phyloP scores from a whole-genome alignment of 30 jellyfish, hydroid and myxozoan genomes.

The Hydractinia symbiolongicarpus region DNA sequence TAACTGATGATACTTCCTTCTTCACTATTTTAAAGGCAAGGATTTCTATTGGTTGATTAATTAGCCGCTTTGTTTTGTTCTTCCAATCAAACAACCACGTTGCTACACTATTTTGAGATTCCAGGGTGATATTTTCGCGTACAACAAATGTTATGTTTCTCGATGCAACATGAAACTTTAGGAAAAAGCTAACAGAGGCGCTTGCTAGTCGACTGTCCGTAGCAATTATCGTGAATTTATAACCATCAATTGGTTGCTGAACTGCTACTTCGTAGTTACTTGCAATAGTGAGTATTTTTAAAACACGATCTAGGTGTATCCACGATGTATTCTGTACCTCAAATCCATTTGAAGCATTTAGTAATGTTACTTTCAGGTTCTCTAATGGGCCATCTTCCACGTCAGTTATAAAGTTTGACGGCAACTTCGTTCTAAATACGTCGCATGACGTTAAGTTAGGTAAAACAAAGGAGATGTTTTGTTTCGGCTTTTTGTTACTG shows the following conservation, averaged over 20 bases:
- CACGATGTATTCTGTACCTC: neutral
- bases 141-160: neutral
- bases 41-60: neutral
- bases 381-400: conserved; percentile 20
- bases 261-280: neutral
- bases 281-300: neutral
- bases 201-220: conserved; percentile 30
- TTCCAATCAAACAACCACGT: neutral
- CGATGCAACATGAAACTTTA: neutral
- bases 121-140: neutral
- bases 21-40: neutral
- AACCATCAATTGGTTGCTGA: conserved; percentile 25
- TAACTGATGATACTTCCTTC: neutral
- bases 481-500: conserved; percentile 14
- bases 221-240: conserved; percentile 2
- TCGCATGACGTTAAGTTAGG: conserved; percentile 4
- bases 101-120: neutral
- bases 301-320: conserved; percentile 19
- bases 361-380: conserved; percentile 7
- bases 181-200: neutral
- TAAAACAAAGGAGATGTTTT: neutral
- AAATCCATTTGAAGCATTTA: conserved; percentile 15
- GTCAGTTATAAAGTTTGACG: conserved; percentile 4
- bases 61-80: neutral
- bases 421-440: neutral